Conservation (phyloP, 1,140 invertebrate species). For the Papilio glaucus region DNA sequence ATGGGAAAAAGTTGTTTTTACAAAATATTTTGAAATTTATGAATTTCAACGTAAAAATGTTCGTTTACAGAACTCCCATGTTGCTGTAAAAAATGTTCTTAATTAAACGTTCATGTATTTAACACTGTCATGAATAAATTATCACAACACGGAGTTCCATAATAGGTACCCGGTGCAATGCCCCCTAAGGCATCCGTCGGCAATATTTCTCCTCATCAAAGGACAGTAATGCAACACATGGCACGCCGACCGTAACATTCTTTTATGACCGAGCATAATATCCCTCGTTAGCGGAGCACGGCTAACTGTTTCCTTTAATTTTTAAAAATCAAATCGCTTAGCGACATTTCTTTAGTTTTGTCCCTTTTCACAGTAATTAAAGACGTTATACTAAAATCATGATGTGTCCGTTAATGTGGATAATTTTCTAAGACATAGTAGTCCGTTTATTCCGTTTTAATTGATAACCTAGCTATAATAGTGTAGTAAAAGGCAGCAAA, state of each 20-base stretch:
- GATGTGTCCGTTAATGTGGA: background rate
- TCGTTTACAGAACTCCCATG: too few species aligned
- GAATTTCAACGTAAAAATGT: too few species aligned
- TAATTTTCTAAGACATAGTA: too few species aligned
- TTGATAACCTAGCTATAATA: too few species aligned
- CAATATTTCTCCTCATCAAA: slow-evolving; percentile 37
- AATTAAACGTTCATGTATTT: too few species aligned
- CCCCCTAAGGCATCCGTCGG: slow-evolving; percentile 34
- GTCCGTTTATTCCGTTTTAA: too few species aligned
- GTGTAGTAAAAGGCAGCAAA: too few species aligned
- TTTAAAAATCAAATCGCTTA: slow-evolving; percentile 26
- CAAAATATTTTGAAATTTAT: too few species aligned
- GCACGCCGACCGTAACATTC: slow-evolving; percentile 37
- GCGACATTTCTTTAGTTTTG: background rate
- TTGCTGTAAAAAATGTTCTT: background rate
- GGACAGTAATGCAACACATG: slow-evolving; percentile 34
- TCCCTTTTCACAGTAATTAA: background rate
- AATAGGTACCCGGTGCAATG: slow-evolving; percentile 32
- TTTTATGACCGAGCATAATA: slow-evolving; percentile 38
- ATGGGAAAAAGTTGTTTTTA: too few species aligned
- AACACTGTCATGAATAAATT: background rate
- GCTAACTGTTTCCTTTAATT: slow-evolving; percentile 36
- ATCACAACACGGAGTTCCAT: background rate
- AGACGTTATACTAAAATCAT: background rate
- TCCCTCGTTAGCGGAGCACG: slow-evolving; percentile 27